Evolutionary conservation across 1,140 invertebrate species (phyloP).

Genomic region (Dolichoris vasculosae): DNA sequence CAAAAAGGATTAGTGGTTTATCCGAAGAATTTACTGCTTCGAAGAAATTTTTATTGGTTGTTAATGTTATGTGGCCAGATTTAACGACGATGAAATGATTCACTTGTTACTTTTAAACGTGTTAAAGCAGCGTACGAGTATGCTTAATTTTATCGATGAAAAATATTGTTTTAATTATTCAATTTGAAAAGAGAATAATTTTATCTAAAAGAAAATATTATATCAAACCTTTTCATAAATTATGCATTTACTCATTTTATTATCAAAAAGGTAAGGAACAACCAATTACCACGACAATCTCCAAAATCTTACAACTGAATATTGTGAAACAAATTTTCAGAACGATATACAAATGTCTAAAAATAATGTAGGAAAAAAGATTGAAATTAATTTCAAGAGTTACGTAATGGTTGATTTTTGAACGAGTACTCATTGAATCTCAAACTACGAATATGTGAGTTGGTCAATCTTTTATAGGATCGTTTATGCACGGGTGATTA

Average conservation of each 20-base stretch:
- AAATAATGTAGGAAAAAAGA: too few species aligned
- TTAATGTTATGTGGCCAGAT: background rate
- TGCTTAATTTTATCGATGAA: background rate
- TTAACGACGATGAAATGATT: conserved; percentile 20
- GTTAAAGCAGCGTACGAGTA: background rate
- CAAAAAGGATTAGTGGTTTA: conserved; percentile 6
- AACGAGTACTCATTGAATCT: background rate
- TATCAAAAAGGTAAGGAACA: too few species aligned
- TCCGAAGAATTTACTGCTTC: conserved; percentile 17
- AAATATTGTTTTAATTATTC: background rate
- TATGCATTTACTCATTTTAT: too few species aligned
- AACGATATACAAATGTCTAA: too few species aligned
- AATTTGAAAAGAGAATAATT: background rate
- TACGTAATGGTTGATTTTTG: background rate
- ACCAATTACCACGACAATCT: too few species aligned
- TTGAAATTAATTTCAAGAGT: too few species aligned
- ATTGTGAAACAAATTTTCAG: too few species aligned
- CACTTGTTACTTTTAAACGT: background rate
- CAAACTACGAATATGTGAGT: background rate
- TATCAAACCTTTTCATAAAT: too few species aligned
- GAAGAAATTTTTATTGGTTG: conserved; percentile 31
- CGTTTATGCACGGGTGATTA: conserved; percentile 1
- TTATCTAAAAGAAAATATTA: too few species aligned
- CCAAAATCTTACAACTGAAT: too few species aligned
- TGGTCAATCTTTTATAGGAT: background rate